A percentile compares a stretch with the other conserved stretches of the same genome.
Evolutionary conservation across 1,140 invertebrate genomes (phyloP).

Genomic region (Calephelis virginiensis): DNA sequence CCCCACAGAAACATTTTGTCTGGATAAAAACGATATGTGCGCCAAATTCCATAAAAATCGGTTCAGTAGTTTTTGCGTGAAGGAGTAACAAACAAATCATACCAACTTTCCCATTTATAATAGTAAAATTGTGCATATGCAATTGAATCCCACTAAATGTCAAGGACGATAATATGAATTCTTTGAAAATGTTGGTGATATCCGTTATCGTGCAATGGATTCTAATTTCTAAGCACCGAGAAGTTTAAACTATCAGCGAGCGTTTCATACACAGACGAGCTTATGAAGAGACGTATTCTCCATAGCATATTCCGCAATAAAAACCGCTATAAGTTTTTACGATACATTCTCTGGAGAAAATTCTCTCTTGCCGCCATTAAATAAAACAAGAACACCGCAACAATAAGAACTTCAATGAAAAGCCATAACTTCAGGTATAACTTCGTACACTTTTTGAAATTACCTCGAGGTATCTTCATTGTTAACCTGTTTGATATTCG

Average conservation of each 20-base stretch:
- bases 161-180: no score
- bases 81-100: no score
- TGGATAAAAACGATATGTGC: no score
- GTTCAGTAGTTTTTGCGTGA: no score
- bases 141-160: no score
- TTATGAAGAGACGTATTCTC: neutral
- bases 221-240: neutral
- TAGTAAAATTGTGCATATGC: no score
- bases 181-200: no score
- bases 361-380: slow-evolving; percentile 28
- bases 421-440: slow-evolving; percentile 31
- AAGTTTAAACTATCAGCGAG: neutral
- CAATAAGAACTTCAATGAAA: slow-evolving; percentile 37
- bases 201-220: no score
- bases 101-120: no score
- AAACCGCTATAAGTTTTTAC: slow-evolving; percentile 31
- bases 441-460: slow-evolving; percentile 30
- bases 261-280: neutral
- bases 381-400: slow-evolving; percentile 35
- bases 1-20: no score
- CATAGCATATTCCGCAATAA: slow-evolving; percentile 19
- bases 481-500: neutral
- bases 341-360: slow-evolving; percentile 29
- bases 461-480: slow-evolving; percentile 23
- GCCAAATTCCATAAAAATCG: no score